Evolutionary conservation across 2,888 invertebrate species (phyloP).

Genomic region (Alentia gelatinosa): DNA sequence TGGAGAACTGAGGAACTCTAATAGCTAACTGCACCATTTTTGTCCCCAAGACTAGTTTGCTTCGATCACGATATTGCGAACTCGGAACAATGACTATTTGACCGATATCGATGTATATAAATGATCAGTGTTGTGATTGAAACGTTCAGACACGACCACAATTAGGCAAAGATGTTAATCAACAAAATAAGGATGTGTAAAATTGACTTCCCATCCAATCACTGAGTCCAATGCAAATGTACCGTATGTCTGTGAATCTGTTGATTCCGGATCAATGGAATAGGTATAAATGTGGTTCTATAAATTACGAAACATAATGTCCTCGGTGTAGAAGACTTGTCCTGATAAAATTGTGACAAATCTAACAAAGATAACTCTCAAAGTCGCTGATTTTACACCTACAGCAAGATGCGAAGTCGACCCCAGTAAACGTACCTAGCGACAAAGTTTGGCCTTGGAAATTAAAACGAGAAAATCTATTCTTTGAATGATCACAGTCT

Average conservation of each 20-base stretch:
- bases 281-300: neutral
- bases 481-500: too few species aligned
- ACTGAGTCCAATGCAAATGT: slow-evolving; percentile 13
- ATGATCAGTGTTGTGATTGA: neutral
- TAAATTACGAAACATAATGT: neutral
- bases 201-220: neutral
- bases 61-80: neutral
- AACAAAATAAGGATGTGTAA: neutral
- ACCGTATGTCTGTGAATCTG: neutral
- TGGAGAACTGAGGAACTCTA: neutral
- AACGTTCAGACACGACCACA: neutral
- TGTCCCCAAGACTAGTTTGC: slow-evolving; percentile 10
- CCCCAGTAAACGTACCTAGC: too few species aligned
- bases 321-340: neutral
- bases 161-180: neutral
- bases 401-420: too few species aligned
- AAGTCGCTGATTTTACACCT: too few species aligned
- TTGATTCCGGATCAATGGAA: neutral
- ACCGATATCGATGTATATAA: neutral
- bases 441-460: too few species aligned
- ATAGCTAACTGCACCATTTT: neutral
- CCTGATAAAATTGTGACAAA: neutral
- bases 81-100: neutral
- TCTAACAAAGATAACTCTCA: neutral
- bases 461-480: too few species aligned